Evolutionary conservation across 2,113 vertebrate species (phyloP), one percentile per base, ranked within the genome.

Genomic region (Laterallus jamaicensis): DNA sequence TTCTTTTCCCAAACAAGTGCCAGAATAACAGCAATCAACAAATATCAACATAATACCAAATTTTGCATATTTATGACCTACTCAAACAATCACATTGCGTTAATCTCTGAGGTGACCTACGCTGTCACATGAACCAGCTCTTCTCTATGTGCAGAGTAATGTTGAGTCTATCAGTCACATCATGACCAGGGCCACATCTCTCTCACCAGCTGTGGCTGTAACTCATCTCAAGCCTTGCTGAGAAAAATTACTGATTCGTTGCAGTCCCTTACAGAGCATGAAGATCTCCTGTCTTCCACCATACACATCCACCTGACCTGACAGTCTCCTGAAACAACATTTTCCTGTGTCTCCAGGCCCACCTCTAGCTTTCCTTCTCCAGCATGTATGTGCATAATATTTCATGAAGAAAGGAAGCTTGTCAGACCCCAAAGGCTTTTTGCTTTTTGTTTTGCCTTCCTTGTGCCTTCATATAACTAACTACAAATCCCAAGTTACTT

Each of bases 31-130:
- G 29, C 66, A 73, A 73, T 26, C 28, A 91, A 92, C 52, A 96
- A 95, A 86, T 81, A 92, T 18, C 94, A 95, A 89, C 74, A 64
- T 73, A 93, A 96, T 89, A 94, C 32, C 77, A 92, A 73, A 40
- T 85, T 87, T 58, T 89, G 69, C 74, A 82, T 95, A 87, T 95
- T 89, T 89, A 91, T 92, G 32, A 84, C 52, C 64, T 60, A 42
- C 52, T 68, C 92, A 84, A 56, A 78, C 14, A 64, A 75, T 39
- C 5, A 81, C 35, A 49, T 8, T 60, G 47, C 3, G 2, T 60
- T 93, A 49, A 15, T 50, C 60, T 86, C 58, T 50, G 62, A 89
- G 74, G 35, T 0, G 6, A 82, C 83, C 62, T 32, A 26, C 64
- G 83, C 54, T 60, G 47, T 44, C 47, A 28, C 0, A 0, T 60